phyloP scores from a whole-genome alignment of 1,140 invertebrate genomes.

The Drosophila hydei region DNA sequence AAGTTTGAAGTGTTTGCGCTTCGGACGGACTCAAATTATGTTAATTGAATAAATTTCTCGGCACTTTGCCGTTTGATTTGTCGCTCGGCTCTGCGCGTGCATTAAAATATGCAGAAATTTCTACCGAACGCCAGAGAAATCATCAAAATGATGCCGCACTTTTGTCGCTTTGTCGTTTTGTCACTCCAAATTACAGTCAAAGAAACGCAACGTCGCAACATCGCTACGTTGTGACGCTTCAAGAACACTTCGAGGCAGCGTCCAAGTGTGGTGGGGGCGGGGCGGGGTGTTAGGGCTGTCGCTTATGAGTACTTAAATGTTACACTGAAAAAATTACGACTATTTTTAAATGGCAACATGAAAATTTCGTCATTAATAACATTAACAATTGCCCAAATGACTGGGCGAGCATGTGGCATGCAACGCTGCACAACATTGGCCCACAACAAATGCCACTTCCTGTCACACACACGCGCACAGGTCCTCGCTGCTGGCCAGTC shows the following conservation, averaged over 20 bases:
- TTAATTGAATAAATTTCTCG: constrained; percentile 80
- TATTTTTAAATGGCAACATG: constrained; percentile 61
- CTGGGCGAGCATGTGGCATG: constrained; percentile 30
- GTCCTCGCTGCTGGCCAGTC: neutral
- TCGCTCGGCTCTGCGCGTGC: constrained; percentile 22
- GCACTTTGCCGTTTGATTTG: constrained; percentile 78
- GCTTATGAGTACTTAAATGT: constrained; percentile 68
- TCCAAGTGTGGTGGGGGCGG: neutral
- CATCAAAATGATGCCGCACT: constrained; percentile 64
- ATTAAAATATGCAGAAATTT: constrained; percentile 76
- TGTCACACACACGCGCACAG: constrained; percentile 2
- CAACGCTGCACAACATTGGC: constrained; percentile 1
- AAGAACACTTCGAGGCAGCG: constrained; percentile 43
- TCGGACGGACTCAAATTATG: constrained; percentile 76
- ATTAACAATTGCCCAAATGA: constrained; percentile 55
- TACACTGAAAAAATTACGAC: constrained; percentile 33
- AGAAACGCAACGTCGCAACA: constrained; percentile 35
- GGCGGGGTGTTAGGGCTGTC: constrained; percentile 2
- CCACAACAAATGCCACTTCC: constrained; percentile 33
- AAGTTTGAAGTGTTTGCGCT: constrained; percentile 41
- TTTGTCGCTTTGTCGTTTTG: constrained; percentile 78
- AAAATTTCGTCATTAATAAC: constrained; percentile 71
- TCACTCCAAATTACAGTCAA: constrained; percentile 74
- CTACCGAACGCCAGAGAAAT: constrained; percentile 61
- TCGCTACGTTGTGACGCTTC: neutral